Percentiles rank a stretch among this genome's conserved stretches.
phyloP scores from a whole-genome alignment of 2,113 vertebrate genomes.

The Pseudorectes ferrugineus region DNA sequence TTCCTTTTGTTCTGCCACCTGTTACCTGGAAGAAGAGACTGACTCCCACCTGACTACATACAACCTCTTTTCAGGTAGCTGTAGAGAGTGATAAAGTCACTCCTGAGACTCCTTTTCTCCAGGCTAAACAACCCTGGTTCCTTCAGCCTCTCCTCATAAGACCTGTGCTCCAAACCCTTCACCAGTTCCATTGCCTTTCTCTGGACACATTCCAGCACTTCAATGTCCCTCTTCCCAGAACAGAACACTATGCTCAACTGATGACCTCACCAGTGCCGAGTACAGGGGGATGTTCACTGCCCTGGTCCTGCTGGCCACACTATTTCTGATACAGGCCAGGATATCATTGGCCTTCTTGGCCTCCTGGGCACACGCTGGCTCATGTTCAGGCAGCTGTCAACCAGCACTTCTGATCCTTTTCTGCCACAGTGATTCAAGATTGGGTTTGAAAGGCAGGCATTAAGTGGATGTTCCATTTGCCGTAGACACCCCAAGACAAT shows the following conservation, averaged over 20 bases:
- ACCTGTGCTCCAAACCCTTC: background rate
- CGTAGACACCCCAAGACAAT: background rate
- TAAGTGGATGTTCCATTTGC: background rate
- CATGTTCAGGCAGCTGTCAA: background rate
- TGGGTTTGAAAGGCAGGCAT: background rate
- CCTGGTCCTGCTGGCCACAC: background rate
- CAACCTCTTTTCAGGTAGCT: background rate
- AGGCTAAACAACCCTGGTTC: background rate
- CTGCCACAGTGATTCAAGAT: background rate
- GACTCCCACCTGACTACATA: background rate
- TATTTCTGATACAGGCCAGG: background rate
- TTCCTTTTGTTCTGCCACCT: background rate
- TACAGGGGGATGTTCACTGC: too few relatives aligned
- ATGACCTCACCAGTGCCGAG: background rate
- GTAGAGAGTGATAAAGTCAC: background rate
- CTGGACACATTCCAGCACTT: background rate
- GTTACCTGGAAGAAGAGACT: background rate
- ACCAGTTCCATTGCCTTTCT: rapidly evolving
- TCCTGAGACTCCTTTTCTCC: background rate
- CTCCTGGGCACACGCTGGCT: background rate
- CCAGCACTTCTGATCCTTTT: background rate
- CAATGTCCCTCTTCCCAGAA: background rate
- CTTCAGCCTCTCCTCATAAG: background rate
- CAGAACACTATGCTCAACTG: too few relatives aligned
- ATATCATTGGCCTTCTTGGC: background rate